A percentile compares a stretch with the other conserved stretches of the same genome.
These are phyloP conservation scores for Elephantulus edwardii DNA, from an alignment of 2,113 vertebrate genomes.

Conservation along the genomic window DNA sequence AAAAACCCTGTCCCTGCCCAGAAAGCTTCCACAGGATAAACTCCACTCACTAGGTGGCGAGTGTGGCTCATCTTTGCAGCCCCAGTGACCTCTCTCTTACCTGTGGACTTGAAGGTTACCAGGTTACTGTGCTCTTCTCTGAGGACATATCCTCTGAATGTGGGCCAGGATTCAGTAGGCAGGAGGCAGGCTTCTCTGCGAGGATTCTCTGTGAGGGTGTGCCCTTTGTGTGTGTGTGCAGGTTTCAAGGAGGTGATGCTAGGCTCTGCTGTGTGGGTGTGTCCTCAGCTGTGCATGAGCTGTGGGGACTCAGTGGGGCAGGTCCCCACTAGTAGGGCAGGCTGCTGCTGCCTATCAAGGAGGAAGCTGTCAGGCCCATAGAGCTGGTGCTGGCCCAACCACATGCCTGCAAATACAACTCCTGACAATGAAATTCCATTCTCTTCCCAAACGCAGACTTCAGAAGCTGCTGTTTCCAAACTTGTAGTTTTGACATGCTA, in stretches of 20 bases:
- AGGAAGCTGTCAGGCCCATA: background rate
- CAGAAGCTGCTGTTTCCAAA: background rate
- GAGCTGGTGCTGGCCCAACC: background rate
- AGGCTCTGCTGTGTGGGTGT: background rate
- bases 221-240: background rate
- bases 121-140: background rate
- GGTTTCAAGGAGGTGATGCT: background rate
- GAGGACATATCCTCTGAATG: background rate
- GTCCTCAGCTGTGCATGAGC: background rate
- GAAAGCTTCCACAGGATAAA: too few relatives aligned
- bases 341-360: background rate
- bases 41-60: background rate
- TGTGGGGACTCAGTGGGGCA: background rate
- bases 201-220: background rate
- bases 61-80: background rate
- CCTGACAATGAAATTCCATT: background rate
- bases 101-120: background rate
- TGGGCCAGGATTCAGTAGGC: background rate
- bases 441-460: background rate
- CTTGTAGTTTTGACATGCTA: background rate
- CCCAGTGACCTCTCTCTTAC: background rate
- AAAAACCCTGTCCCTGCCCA: too few relatives aligned
- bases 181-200: background rate
- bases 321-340: background rate
- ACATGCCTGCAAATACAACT: too few relatives aligned